Base-by-base conservation (phyloP, 2,113 vertebrate genomes). In the Ochotona curzoniae region DNA sequence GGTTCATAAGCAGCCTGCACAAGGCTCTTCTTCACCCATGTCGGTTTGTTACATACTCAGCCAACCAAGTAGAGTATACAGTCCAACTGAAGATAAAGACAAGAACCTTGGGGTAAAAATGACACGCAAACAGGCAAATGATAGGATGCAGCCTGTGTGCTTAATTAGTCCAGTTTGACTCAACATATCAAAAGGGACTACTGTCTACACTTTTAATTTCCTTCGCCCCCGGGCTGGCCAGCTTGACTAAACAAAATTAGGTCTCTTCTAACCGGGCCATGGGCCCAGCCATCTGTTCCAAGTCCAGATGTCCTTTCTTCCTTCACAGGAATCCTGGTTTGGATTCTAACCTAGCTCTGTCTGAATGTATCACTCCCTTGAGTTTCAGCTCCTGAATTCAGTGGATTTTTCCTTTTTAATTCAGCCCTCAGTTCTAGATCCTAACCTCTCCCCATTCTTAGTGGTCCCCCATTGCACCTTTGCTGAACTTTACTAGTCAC, bases 141-240 rank as follows among this genome's bases (percentile, higher is more conserved):
- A 51, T 87, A 85, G 83, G n/a, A 25, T 47, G 61, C 28, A 75
- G 71, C 85, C 88, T 83, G 32, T 64, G 86, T 92, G 79, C 32
- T 80, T 83, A 78, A 86, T 93, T 79, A 87, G 91, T 75, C 63
- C 71, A 86, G 70, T 21, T 63, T 93, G 94, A 89, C 75, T 94
- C 93, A 93, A 89, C 60, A 25, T 86, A 89, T 80, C 83, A 89
- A 18, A 60, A 64, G 70, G 54, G 71, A 51, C 83, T 80, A 54
- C 51, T 93, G 96, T 89, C 75, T 91, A 32, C 57, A 54, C 63
- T 89, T 87, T 61, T 93, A 66, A 93, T 74, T 83, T 91, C 61
- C 73, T 93, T 95, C 82, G 35, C 86, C 94, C 83, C 67, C 32
- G 25, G 95, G 94, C 83, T 78, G 74, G 74, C 83, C 79, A 69